These are phyloP conservation scores for Sycon ciliatum DNA, from an alignment of 37 sponge, comb jelly and placozoan genomes.

Conservation along the genomic window DNA sequence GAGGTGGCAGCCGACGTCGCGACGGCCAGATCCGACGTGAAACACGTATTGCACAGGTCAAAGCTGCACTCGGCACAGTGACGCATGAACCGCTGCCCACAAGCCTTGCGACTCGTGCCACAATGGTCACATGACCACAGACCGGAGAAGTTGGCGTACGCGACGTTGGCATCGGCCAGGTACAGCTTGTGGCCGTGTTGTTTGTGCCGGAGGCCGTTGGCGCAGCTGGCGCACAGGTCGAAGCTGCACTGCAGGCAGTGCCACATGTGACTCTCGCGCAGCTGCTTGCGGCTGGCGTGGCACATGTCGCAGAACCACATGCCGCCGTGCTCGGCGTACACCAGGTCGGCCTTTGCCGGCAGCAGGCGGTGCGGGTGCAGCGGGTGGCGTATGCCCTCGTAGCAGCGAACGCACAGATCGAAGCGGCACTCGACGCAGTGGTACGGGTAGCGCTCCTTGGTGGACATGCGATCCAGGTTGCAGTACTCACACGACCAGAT, in stretches of 20 bases:
- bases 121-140: too few relatives aligned
- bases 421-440: neutral
- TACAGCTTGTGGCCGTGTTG: too few relatives aligned
- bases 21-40: too few relatives aligned
- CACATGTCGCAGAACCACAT: neutral
- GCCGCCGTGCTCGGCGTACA: neutral
- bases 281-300: neutral
- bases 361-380: neutral
- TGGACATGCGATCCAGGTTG: neutral
- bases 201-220: too few relatives aligned
- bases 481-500: neutral
- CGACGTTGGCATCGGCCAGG: too few relatives aligned
- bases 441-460: neutral
- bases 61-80: too few relatives aligned
- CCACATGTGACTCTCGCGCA: neutral
- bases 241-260: neutral
- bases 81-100: too few relatives aligned
- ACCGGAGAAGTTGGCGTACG: too few relatives aligned
- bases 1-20: too few relatives aligned
- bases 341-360: neutral
- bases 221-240: neutral
- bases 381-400: neutral
- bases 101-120: too few relatives aligned
- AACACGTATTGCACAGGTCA: too few relatives aligned
- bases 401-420: slow-evolving; percentile 2